Percentiles rank a stretch among this genome's conserved stretches.
Conservation (phyloP, 2,797 vertebrate species). For the Mormyrus hasselquistii region DNA sequence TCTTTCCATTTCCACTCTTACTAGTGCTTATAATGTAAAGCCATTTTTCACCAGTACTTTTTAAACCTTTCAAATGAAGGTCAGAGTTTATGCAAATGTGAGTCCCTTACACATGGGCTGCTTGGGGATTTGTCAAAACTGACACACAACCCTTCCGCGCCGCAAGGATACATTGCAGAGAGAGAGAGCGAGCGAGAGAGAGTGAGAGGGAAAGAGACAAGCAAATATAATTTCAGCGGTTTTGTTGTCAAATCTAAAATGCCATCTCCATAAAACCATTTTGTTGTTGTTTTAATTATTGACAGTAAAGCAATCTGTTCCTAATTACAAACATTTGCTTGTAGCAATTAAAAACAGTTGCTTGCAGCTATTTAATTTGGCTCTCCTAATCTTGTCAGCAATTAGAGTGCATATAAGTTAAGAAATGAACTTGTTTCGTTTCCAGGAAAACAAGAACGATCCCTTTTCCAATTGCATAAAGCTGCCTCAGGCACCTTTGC, state of each 20-base stretch:
- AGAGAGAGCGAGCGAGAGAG: conserved; percentile 18
- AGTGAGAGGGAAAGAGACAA: conserved; percentile 14
- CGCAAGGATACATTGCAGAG: conserved; percentile 19
- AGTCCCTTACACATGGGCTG: background rate
- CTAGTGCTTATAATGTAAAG: background rate
- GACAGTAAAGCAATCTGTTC: conserved; percentile 77
- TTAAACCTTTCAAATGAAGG: background rate
- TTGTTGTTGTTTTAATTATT: conserved; percentile 80
- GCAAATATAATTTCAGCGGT: conserved; percentile 48
- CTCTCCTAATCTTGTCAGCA: conserved; percentile 75
- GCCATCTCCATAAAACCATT: conserved; percentile 65
- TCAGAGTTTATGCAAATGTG: background rate
- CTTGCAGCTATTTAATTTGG: conserved; percentile 75
- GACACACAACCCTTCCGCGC: background rate
- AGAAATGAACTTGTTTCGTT: conserved; percentile 63
- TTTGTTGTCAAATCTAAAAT: conserved; percentile 60
- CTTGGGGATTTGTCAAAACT: background rate
- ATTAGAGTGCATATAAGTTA: conserved; percentile 75
- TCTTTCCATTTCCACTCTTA: background rate
- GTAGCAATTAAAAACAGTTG: conserved; percentile 78
- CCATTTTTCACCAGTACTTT: background rate
- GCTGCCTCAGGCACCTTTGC: conserved; percentile 52
- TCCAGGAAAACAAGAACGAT: conserved; percentile 66
- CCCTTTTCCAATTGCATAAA: conserved; percentile 63
- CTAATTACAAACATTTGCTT: conserved; percentile 83